Evolutionary conservation across 2,888 invertebrate species (phyloP).

Genomic region (Balanococcus diminutus): DNA sequence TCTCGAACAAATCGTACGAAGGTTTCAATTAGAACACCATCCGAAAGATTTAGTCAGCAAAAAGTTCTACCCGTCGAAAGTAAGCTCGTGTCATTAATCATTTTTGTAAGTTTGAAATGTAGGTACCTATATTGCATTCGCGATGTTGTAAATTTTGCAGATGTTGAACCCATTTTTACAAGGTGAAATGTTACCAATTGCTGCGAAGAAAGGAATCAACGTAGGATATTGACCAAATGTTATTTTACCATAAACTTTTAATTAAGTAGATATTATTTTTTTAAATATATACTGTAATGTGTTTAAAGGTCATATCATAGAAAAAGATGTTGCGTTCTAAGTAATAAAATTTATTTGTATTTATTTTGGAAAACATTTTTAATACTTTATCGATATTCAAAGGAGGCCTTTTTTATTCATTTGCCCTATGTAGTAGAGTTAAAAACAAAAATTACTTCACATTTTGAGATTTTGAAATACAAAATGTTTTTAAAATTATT

Average conservation of each 20-base stretch:
- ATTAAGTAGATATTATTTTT: background rate
- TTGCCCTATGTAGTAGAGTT: too few species aligned
- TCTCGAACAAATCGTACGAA: conserved; percentile 42
- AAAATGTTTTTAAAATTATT: too few species aligned
- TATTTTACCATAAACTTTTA: conserved; percentile 31
- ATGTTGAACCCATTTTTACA: conserved; percentile 80
- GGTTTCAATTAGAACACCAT: conserved; percentile 62
- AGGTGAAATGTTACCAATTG: conserved; percentile 86
- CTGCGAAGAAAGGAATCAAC: conserved; percentile 89
- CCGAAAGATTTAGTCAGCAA: conserved; percentile 78
- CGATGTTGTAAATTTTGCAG: conserved; percentile 63
- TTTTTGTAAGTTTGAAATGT: background rate
- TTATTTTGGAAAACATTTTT: background rate
- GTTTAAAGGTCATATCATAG: conserved; percentile 22
- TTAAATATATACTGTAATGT: background rate
- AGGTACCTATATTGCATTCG: too few species aligned
- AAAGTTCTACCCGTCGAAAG: conserved; percentile 71
- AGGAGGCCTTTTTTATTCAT: too few species aligned
- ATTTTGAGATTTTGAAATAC: too few species aligned
- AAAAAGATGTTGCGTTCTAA: background rate
- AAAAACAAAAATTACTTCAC: too few species aligned
- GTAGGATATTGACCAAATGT: conserved; percentile 61
- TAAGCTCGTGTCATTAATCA: conserved; percentile 58
- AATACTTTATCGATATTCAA: background rate
- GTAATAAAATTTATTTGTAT: conserved; percentile 34